Base-by-base conservation (phyloP, 2,888 invertebrate genomes). In the Lysandra coridon region DNA sequence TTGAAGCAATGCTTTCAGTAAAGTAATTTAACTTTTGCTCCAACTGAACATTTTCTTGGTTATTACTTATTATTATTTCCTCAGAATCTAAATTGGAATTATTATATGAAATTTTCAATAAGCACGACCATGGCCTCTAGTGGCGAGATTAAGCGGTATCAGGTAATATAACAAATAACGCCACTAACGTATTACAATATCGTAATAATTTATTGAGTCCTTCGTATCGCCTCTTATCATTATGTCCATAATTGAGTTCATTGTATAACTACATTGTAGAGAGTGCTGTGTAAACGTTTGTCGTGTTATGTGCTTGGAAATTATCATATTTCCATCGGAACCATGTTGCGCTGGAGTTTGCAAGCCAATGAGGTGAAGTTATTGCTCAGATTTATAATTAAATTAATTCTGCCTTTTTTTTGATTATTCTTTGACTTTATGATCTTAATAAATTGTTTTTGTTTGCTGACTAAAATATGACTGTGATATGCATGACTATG, bases 211-310 rank as follows among this genome's bases (percentile, higher is more conserved):
- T 87, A 88, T 89, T 89, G 83, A 85, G 87, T 87, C 89, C 88
- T 89, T 87, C 92, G 88, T 92, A 92, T 89, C 91, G 86, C 83
- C 83, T 86, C 86, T 93, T 93, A 93, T 93, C 94, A 89, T 84
- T 90, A 86, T 91, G 91, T 91, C 91, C 89, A 90, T 89, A 90
- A 89, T 88, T 89, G 88, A 84, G 86, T 89, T 92, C 89, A 92
- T 69, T 69, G 33, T 69, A 87, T 91, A 89, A 87, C 86, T 87
- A 84, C 88, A 84, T 85, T 84, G 85, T 87, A 85, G 86, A 86
- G 85, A 86, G 87, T 87, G 87, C 84, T 87, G 88, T 85, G 88
- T 84, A 86, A 90, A 89, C 90, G 89, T 87, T 87, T 87, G 84
- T 86, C 86, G 84, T 86, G 83, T 87, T 73, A 79, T 82, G 80